Evolutionary conservation across 2,888 invertebrate species (phyloP), one percentile per base, ranked within the genome.

Genomic region (Parochlus steinenii): DNA sequence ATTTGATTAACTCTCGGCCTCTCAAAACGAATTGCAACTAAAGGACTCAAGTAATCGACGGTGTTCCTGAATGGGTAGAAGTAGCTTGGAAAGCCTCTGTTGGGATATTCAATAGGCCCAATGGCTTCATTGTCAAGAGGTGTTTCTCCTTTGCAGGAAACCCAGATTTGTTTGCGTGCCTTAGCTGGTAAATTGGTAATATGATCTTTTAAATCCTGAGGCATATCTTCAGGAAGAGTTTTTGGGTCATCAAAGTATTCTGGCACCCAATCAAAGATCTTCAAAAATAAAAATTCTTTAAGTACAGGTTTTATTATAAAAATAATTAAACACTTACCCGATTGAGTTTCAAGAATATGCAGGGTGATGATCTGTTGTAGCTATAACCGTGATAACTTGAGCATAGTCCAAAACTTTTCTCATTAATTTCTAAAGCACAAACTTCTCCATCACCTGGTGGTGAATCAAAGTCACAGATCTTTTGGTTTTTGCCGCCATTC

Each of bases 331-430:
- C n/a, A n/a, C n/a, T n/a, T n/a, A n/a, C n/a, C 61, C 71, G 77
- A 56, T 90, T 90, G 34, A 90, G 57, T 55, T 89, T 89, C 39
- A 90, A 63, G 47, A 85, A 72, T 41, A 90, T 60, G 55, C 90
- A 90, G 5, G 89, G 89, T 25, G 71, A 65, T n/a, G 76, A 73
- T 29, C 65, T 60, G 38, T 67, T 64, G 52, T 73, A 87, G 7
- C 86, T 82, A 49, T 74, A 89, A 7, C 54, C 47, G 5, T 61
- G 51, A 2, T 46, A 42, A 2, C 56, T 49, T 2, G 64, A 58
- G 46, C 77, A 77, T 3, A 58, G 55, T 1, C 65, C 67, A 45
- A 67, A 63, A n/a, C n/a, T n/a, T n/a, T n/a, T n/a, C n/a, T n/a
- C n/a, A 0, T 54, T 46, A 2, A 62, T 42, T 27, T 54, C 48